Base-by-base conservation (phyloP, 2,113 vertebrate genomes). In the Takifugu bimaculatus region DNA sequence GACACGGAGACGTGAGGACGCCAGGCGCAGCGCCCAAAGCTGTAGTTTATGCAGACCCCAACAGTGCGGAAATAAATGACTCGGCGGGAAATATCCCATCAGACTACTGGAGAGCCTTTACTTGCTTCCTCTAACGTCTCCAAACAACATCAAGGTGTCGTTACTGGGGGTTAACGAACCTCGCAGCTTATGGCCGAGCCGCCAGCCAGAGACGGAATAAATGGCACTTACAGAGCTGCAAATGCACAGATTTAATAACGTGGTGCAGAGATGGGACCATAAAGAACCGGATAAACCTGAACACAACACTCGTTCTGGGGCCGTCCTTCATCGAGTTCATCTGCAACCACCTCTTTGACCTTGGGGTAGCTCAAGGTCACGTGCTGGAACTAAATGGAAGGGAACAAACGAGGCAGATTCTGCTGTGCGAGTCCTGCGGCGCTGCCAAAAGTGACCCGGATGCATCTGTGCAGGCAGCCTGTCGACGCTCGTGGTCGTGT, bases 381-480 rank as follows among this genome's bases (percentile, higher is more conserved):
- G 14, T 3, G 27, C 47, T 26, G 4, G 4, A 10, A 27, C 20
- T 43, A 57, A 25, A n/a, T 54, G 26, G 35, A 48, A 2, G 25
- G 11, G 44, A 28, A 47, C 25, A 57, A 25, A 48, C 12, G 53
- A 25, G 51, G 20, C 20, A 20, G 20, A 20, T 20, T 20, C 20
- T 20, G 20, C 28, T 1, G n/a, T 25, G 3, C 61, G 26, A 55
- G 60, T 32, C 7, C 29, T 29, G 27, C 43, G 50, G 32, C 13
- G 4, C 68, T 25, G 61, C 14, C 65, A 57, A 63, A 80, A 59
- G 72, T 80, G 74, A 80, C 70, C 77, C 70, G 61, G 45, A 65
- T 52, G 58, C 72, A 78, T 72, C 76, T 74, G 64, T 43, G 57
- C 69, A 26, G 26, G 73, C 74, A 65, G 44, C 52, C 63, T 75